Base-by-base conservation (phyloP, 2,888 invertebrate genomes). In the Ennomos quercinarius region DNA sequence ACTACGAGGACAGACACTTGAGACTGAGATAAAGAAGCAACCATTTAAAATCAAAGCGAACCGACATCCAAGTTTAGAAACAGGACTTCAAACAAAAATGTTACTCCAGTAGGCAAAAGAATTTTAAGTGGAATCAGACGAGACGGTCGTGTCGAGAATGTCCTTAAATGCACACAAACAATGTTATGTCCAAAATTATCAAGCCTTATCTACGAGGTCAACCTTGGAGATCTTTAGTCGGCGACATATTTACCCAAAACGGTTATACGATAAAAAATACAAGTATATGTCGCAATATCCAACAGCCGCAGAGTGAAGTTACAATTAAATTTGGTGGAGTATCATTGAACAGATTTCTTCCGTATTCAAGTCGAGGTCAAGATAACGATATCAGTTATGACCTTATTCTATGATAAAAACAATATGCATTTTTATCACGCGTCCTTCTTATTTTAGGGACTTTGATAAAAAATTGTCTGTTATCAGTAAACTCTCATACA, bases 131-230 rank as follows among this genome's bases (percentile, higher is more conserved):
- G 55, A 53, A 61, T 54, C 43, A 40, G 42, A 54, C 57, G 56
- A 54, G 70, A 57, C 64, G 55, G 58, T 63, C 59, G 51, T 65
- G 63, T 68, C 73, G 70, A 76, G 77, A 76, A 78, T 79, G 81
- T 80, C 78, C 80, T 80, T 76, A 74, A 76, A 70, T 78, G 73
- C 74, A 76, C 71, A 71, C 70, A 70, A 64, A 71, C 72, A 77
- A 77, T 78, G 71, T 77, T 76, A 82, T 83, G 84, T 77, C 80
- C 87, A 80, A 87, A 91, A 89, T 89, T 88, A 89, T 91, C 89
- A 72, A 72, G 69, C 67, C 78, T 89, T 91, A 91, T 91, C 91
- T 87, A 71, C 83, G 84, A 89, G 87, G 89, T 82, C 84, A 89
- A 78, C 92, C 91, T 92, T 91, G 90, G 80, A 82, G 85, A 80